Evolutionary conservation across 2,113 vertebrate species (phyloP), one percentile per base, ranked within the genome.

Genomic region (Limanda limanda): DNA sequence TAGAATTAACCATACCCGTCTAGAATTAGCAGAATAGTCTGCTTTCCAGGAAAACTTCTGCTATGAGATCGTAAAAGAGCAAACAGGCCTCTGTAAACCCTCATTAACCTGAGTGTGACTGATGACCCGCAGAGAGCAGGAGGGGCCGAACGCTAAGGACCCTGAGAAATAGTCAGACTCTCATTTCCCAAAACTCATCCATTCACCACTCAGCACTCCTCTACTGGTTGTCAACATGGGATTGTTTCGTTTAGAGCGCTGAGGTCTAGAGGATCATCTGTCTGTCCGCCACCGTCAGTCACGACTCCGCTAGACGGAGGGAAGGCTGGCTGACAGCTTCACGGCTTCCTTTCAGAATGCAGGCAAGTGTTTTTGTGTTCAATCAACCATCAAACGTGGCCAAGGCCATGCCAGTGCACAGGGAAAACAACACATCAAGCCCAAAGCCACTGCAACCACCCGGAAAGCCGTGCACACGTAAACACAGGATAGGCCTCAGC

Each of bases 301-400:
- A 58, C 5, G 1, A 62, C 72, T 62, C 23, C 3, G 17, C 31
- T 31, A 52, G 74, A 72, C 27, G 54, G 57, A 48, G 57, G 67
- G 65, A 85, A 74, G 71, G 80, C 80, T 76, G 82, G 62, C 71
- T 74, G 82, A 90, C 82, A 89, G 80, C 84, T 86, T 90, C 86
- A 88, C 84, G 59, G 88, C 90, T 90, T 92, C 80, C 83, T 85
- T 65, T 62, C 80, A 84, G 88, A 90, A 87, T 82, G 71, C 68
- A 74, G 79, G 76, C 78, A 70, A 92, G 92, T 90, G 91, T 92
- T 93, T 93, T 91, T 14, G 68, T 63, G 85, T 92, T 91, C 90
- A 93, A 91, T 92, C 94, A 93, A 94, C 92, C 93, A 94, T 95
- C 94, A 95, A 92, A 91, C 85, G 67, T 77, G 78, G 79, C 71